phyloP scores from a whole-genome alignment of 2,888 invertebrate species.

The Zaprionus bogoriensis region DNA sequence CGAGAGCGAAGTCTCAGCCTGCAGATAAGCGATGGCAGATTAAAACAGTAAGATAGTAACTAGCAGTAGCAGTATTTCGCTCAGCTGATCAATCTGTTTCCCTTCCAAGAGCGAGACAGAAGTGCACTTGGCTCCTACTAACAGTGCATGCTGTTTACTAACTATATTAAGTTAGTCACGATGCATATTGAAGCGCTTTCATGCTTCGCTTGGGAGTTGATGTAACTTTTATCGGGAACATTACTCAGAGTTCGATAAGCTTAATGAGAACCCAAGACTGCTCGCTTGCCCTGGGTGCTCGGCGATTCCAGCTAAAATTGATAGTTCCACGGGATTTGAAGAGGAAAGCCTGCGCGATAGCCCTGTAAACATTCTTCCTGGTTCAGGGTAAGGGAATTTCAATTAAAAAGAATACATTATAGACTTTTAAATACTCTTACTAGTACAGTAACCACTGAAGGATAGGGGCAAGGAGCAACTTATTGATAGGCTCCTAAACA shows the following conservation, averaged over 20 bases:
- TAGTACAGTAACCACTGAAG: too few relatives aligned
- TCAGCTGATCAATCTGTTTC: too few relatives aligned
- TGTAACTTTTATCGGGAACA: conserved; percentile 16
- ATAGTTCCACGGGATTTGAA: neutral
- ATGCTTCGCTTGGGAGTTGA: neutral
- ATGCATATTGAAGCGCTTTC: neutral
- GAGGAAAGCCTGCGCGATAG: too few relatives aligned
- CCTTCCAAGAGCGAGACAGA: too few relatives aligned
- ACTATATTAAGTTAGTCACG: conserved; percentile 22
- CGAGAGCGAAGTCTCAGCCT: too few relatives aligned
- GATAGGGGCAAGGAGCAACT: too few relatives aligned
- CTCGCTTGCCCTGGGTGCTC: neutral
- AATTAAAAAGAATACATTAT: too few relatives aligned
- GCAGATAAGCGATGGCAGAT: too few relatives aligned
- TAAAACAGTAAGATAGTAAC: too few relatives aligned
- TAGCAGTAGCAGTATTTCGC: neutral
- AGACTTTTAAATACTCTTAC: too few relatives aligned
- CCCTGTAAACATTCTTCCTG: too few relatives aligned
- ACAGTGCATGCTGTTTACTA: neutral
- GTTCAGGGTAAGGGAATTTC: neutral
- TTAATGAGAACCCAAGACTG: neutral
- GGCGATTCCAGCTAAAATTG: neutral
- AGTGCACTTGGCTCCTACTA: conserved; percentile 1
- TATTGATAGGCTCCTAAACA: too few relatives aligned
- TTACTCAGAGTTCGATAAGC: conserved; percentile 18